Percentiles rank a stretch among this genome's conserved stretches.
phyloP scores from a whole-genome alignment of 2,797 vertebrate species.

The Trachurus trachurus region DNA sequence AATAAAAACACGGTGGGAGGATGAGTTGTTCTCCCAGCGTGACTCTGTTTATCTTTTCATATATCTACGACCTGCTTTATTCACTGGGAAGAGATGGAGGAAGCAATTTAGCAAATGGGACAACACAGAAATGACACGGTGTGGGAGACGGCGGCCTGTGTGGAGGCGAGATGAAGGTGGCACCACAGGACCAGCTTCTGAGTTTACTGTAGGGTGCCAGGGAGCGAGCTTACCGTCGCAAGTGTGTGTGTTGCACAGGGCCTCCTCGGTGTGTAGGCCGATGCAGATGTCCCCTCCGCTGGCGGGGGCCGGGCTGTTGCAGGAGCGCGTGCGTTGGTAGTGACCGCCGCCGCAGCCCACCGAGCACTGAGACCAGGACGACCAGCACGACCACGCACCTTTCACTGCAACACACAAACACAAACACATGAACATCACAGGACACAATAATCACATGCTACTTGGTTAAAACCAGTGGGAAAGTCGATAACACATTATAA shows the following conservation, averaged over 20 bases:
- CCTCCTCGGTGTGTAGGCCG: slow-evolving; percentile 97
- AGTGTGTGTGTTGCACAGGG: slow-evolving; percentile 94
- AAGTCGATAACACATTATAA: too few species aligned
- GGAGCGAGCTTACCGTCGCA: slow-evolving; percentile 91
- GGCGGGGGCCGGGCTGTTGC: slow-evolving; percentile 90
- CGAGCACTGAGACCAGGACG: slow-evolving; percentile 96
- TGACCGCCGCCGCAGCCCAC: slow-evolving; percentile 96
- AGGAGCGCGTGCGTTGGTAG: slow-evolving; percentile 96
- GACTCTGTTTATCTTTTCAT: slow-evolving; percentile 49
- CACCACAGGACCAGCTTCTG: neutral
- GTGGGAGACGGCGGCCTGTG: slow-evolving; percentile 22
- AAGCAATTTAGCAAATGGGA: slow-evolving; percentile 24
- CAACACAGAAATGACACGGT: slow-evolving; percentile 21
- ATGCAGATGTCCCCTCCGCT: slow-evolving; percentile 96
- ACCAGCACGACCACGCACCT: slow-evolving; percentile 98
- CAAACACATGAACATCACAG: slow-evolving; percentile 1
- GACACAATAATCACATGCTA: slow-evolving; percentile 14
- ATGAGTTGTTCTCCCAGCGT: slow-evolving; percentile 40
- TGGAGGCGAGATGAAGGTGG: slow-evolving; percentile 16
- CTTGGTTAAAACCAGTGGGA: too few species aligned
- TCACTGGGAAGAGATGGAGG: slow-evolving; percentile 61
- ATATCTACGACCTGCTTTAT: slow-evolving; percentile 41
- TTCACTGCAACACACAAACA: slow-evolving; percentile 85
- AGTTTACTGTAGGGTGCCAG: neutral
- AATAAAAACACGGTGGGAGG: slow-evolving; percentile 2